Base-by-base conservation (phyloP, 2,113 vertebrate genomes). In the Megaceryle maxima region DNA sequence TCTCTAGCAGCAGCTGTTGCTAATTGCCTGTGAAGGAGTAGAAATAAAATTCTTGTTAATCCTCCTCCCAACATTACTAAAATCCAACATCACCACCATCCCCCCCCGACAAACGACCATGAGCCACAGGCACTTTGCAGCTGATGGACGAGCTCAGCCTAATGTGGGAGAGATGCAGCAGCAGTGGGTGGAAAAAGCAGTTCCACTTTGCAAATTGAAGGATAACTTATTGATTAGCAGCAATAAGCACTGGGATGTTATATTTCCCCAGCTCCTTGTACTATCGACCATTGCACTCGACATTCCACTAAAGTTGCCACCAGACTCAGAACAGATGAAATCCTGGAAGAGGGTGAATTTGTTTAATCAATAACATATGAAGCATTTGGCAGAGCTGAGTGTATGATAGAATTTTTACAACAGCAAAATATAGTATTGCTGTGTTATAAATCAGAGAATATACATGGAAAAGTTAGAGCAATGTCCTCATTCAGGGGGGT, bases 281-380 rank as follows among this genome's bases (percentile, higher is more conserved):
- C 1, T 6, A 85, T 77, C 28, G 63, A 92, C 81, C 78, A 74
- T 16, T 6, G 9, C 74, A 20, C 70, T 82, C 67, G 6, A 87
- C 74, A 11, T 78, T 89, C 80, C 77, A 9, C 74, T 82, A 4
- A 86, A 90, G 72, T 24, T 80, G 83, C 69, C 78, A 81, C 67
- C 92, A 83, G 88, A 29, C 87, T 89, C 81, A 33, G 67, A 96
- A 62, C 53, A 89, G 94, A 59, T 5, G 1, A 83, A 88, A 94
- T 70, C 83, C 81, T 92, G 91, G 82, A 94, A 82, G 87, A 59
- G n/a, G 31, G 67, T 81, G 91, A 83, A 88, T 94, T 83, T 95
- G 92, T 95, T 96, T 96, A 92, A 96, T 95, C 90, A 94, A 91
- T 95, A 96, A 91, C 95, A 94, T 66, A 96, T 39, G 88, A 92